A percentile compares a stretch with the other conserved stretches of the same genome.
Evolutionary conservation across 2,797 vertebrate genomes (phyloP).

Genomic region (Helostoma temminkii): DNA sequence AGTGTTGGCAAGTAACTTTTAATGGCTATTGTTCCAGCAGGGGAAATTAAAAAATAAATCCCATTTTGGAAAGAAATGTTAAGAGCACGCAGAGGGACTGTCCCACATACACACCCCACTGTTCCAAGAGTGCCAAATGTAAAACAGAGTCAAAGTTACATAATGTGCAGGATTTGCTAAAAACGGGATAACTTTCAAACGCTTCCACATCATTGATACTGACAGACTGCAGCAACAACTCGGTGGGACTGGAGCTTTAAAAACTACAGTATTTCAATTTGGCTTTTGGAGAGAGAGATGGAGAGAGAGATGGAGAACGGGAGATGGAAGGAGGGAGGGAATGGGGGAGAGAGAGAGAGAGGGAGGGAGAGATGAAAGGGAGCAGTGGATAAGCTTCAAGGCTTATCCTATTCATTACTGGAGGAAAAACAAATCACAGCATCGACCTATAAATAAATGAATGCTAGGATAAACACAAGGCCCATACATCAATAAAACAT

Average conservation of each 20-base stretch:
- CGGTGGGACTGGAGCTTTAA: conserved; percentile 67
- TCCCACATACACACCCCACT: conserved; percentile 65
- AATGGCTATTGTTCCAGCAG: conserved; percentile 70
- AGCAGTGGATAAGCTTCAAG: conserved; percentile 81
- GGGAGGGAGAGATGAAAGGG: conserved; percentile 75
- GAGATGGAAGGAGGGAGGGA: conserved; percentile 19
- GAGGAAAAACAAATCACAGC: conserved; percentile 75
- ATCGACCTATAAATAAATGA: conserved; percentile 84
- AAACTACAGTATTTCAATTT: conserved; percentile 83
- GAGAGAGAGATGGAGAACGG: conserved; percentile 24
- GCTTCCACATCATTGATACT: conserved; percentile 79
- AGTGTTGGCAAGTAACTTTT: conserved; percentile 58
- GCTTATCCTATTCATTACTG: conserved; percentile 85
- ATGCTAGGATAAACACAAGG: conserved; percentile 80
- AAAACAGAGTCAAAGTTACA: conserved; percentile 78
- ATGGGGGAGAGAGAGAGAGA: conserved; percentile 23
- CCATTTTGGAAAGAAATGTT: conserved; percentile 65
- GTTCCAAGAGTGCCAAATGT: conserved; percentile 64
- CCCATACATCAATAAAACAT: conserved; percentile 84
- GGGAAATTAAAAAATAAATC: conserved; percentile 68
- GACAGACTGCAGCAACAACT: conserved; percentile 80
- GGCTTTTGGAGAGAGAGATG: conserved; percentile 61
- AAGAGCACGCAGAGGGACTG: conserved; percentile 56
- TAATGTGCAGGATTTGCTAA: conserved; percentile 77
- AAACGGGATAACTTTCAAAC: conserved; percentile 79